Conservation (phyloP, 2,113 vertebrate species). For the Chroicocephalus ridibundus region DNA sequence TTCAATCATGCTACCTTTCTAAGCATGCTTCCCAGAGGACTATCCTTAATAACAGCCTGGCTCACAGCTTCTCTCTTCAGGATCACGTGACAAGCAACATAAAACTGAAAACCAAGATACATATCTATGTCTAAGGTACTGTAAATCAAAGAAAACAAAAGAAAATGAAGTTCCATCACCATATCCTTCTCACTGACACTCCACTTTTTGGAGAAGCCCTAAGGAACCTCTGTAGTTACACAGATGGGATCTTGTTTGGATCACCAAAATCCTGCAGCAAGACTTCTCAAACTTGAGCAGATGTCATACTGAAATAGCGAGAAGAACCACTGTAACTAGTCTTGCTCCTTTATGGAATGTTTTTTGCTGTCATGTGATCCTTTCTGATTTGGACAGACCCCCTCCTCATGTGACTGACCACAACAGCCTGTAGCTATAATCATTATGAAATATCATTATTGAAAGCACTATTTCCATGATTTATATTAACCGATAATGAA, state of each 20-base stretch:
- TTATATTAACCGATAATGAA: not conserved
- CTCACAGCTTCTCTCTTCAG: not conserved
- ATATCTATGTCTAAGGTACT: no score
- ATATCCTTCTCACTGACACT: not conserved
- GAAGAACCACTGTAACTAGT: not conserved
- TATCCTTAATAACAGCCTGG: not conserved
- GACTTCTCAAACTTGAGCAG: not conserved
- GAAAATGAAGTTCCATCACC: not conserved
- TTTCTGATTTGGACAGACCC: not conserved
- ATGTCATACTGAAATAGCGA: not conserved
- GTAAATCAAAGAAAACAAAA: not conserved
- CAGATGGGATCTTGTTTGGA: not conserved
- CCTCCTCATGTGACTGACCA: not conserved
- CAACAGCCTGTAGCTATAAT: not conserved
- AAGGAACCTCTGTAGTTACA: not conserved
- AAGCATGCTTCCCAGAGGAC: not conserved
- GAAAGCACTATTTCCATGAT: conserved; percentile 1
- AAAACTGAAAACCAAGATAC: not conserved
- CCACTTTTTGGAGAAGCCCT: not conserved
- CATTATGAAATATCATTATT: not conserved
- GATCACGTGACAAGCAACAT: fast-evolving
- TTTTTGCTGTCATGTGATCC: not conserved
- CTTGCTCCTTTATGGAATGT: not conserved
- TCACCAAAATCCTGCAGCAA: not conserved
- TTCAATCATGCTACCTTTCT: not conserved